Evolutionary conservation across 2,797 vertebrate species (phyloP).

Genomic region (Spinus pinus): DNA sequence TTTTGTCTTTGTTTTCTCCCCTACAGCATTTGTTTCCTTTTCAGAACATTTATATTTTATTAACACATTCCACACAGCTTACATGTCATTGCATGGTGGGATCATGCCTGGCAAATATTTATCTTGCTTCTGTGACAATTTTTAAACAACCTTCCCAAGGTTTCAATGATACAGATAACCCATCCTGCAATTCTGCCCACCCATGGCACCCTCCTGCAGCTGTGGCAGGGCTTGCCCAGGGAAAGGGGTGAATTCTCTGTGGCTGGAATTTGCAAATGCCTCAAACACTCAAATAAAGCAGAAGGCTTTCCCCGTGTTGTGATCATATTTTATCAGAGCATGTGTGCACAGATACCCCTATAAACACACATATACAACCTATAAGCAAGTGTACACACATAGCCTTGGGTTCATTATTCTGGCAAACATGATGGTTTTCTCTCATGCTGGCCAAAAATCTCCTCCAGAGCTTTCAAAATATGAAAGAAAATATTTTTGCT

Average conservation of each 20-base stretch:
- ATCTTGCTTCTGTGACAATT: conserved; percentile 13
- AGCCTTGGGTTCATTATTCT: rapidly evolving
- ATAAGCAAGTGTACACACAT: not conserved
- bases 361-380: not conserved
- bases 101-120: conserved; percentile 46
- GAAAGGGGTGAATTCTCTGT: not conserved
- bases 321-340: not conserved
- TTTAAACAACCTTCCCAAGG: not conserved
- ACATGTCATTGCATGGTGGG: not conserved
- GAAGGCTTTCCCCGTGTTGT: not conserved
- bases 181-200: not conserved
- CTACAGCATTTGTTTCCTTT: conserved; percentile 27
- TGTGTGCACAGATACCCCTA: not conserved
- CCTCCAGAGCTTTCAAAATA: conserved; percentile 5
- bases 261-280: not conserved
- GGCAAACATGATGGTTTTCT: not conserved
- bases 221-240: not conserved
- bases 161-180: not conserved
- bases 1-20: conserved; percentile 47
- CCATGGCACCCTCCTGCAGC: not conserved
- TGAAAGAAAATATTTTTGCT: conserved; percentile 43
- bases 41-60: conserved; percentile 42
- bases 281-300: not conserved
- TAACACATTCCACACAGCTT: conserved; percentile 53
- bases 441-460: not conserved